Evolutionary conservation across 1,140 invertebrate species (phyloP).

Genomic region (Mycetomoellerius zeteki): DNA sequence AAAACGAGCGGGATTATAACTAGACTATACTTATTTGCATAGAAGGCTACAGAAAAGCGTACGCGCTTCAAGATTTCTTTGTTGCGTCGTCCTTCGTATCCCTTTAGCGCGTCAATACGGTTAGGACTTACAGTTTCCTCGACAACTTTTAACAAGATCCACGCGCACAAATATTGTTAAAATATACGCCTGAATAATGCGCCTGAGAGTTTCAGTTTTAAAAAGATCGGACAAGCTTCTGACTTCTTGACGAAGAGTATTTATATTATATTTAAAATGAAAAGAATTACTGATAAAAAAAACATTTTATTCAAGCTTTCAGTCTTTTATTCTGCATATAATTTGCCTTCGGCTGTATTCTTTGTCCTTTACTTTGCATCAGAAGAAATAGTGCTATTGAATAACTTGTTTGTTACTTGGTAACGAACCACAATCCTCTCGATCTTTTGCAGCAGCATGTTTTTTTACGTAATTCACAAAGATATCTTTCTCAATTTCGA

Average conservation of each 20-base stretch:
- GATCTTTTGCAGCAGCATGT: background rate
- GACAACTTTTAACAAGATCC: slow-evolving; percentile 60
- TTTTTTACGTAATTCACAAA: background rate
- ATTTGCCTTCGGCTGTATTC: background rate
- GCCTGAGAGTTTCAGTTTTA: slow-evolving; percentile 33
- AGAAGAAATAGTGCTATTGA: background rate
- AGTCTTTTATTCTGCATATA: background rate
- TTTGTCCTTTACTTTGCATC: background rate
- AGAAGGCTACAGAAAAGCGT: background rate
- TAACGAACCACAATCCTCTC: background rate
- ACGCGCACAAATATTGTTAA: slow-evolving; percentile 54
- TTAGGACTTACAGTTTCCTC: slow-evolving; percentile 25
- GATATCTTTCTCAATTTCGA: background rate
- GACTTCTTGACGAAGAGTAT: background rate
- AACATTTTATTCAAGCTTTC: slow-evolving; percentile 9
- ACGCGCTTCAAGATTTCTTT: slow-evolving; percentile 33
- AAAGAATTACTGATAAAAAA: background rate
- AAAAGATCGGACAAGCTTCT: slow-evolving; percentile 14
- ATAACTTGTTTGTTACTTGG: slow-evolving; percentile 13
- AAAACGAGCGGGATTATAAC: slow-evolving; percentile 46
- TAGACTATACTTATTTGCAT: slow-evolving; percentile 24
- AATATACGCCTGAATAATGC: slow-evolving; percentile 34
- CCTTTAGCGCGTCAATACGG: slow-evolving; percentile 38
- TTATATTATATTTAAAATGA: slow-evolving; percentile 18
- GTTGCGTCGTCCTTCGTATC: slow-evolving; percentile 41